Base-by-base conservation (phyloP, 2,797 vertebrate species). In the Eremophila alpestris region DNA sequence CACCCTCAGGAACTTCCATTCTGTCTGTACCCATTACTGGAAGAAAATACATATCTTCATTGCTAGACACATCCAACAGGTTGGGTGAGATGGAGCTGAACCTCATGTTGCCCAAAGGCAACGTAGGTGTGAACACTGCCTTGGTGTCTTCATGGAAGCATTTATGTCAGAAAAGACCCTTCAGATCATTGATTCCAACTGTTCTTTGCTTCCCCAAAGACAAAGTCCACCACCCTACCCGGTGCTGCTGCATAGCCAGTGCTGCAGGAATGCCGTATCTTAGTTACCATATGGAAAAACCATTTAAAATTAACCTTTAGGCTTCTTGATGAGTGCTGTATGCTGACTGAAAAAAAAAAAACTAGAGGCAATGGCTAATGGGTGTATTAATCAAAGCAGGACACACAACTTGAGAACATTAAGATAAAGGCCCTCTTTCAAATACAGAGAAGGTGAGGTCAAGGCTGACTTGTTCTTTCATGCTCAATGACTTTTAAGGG, bases 351-450 rank as follows among this genome's bases (percentile, higher is more conserved):
- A n/a, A n/a, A n/a, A 93, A 95, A 85, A 85, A 78, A 34, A 18
- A 2, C 13, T 80, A 1, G 56, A 89, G 84, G 56, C 0, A 0
- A 26, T 29, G 45, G 59, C 24, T 91, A 95, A 93, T 75, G 63
- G 69, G 5, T 75, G 10, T 75, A 74, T 95, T 94, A 88, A 92
- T 93, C 87, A 87, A 67, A 91, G 88, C 56, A 85, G 64, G 67
- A 89, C 82, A 81, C 34, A 83, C 38, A 94, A 69, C 62, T 91
- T 88, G 63, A 86, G 63, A 89, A 73, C 26, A 34, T 92, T 78
- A 85, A 93, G 83, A 92, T 91, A 93, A 96, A 91, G 51, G 14
- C 10, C 20, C 3, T 58, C n/a, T 82, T 92, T 91, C 52, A 82
- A 74, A 82, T 27, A 55, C 12, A 74, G 56, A 83, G 67, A 78